Percentiles rank a stretch among this genome's conserved stretches.
These are phyloP conservation scores for Eumaeus atala DNA, from an alignment of 1,140 invertebrate species.

Conservation along the genomic window DNA sequence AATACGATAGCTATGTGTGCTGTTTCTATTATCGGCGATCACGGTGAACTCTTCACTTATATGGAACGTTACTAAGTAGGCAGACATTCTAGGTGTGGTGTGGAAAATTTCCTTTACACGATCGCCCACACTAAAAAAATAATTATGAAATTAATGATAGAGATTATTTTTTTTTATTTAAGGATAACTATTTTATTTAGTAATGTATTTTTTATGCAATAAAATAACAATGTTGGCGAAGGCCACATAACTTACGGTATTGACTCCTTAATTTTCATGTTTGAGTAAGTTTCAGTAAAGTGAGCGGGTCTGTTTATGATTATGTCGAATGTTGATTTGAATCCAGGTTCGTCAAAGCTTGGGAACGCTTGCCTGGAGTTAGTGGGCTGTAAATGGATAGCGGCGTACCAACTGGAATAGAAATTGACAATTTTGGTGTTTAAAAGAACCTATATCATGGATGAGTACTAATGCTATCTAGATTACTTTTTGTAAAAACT, in stretches of 20 bases:
- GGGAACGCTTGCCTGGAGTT: constrained; percentile 90
- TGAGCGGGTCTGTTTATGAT: constrained; percentile 47
- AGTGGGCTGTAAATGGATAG: constrained; percentile 90
- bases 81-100: constrained; percentile 86
- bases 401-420: constrained; percentile 77
- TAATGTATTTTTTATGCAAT: too few species aligned
- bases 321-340: constrained; percentile 85
- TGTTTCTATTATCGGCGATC: constrained; percentile 66
- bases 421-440: neutral
- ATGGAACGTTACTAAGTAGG: constrained; percentile 86
- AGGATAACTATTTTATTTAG: too few species aligned
- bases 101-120: constrained; percentile 74
- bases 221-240: constrained; percentile 12
- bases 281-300: constrained; percentile 48
- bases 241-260: constrained; percentile 25
- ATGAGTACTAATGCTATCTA: too few species aligned
- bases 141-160: too few species aligned
- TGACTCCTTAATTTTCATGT: constrained; percentile 41
- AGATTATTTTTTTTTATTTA: too few species aligned
- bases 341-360: constrained; percentile 92
- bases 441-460: too few species aligned
- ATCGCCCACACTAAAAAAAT: constrained; percentile 39
- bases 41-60: constrained; percentile 82
- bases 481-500: too few species aligned
- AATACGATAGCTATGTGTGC: constrained; percentile 75